Base-by-base conservation (phyloP, 1,140 invertebrate species). In the Neotoxoptera formosana region DNA sequence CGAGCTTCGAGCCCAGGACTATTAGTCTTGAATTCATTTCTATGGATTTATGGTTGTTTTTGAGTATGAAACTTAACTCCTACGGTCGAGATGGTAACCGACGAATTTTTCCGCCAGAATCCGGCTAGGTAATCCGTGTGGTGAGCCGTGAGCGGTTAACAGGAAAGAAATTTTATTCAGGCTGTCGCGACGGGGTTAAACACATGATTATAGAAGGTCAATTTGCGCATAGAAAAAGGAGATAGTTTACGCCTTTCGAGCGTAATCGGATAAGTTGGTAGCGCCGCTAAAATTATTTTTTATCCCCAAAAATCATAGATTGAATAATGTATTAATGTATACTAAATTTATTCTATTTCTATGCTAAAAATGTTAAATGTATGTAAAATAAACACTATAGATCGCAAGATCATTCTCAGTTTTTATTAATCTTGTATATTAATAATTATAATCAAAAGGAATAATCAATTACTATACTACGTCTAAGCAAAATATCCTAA, bases 21-120 rank as follows among this genome's bases (percentile, higher is more conserved):
- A 93, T 45, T 56, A 93, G 81, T 93, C 91, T 86, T 36, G 91
- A 93, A 53, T 86, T 93, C 91, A 93, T 93, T 86, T 89, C 21
- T 89, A 89, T 89, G 7, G 25, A 36, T 89, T 56, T 88, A 34
- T 17, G 23, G 25, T 17, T 36, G 7, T 89, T 51, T 23, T 53
- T 23, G 9, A 36, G 47, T n/a, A 89, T 9, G 1, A 41, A 89
- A 89, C 47, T 88, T 88, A 89, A 89, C 36, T 20, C 1, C 34
- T 56, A 41, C 9, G 11, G 88, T 56, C 48, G 87, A 89, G 48
- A 34, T 89, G 88, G 88, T 89, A 47, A 34, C 41, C 51, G 51
- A 89, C 88, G 11, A 89, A 53, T 89, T 89, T 56, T 36, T 89
- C 11, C 88, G 51, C 51, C 88, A 89, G 6, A 56, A 56, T 56